These are phyloP conservation scores for Anoura caudifer DNA, from an alignment of 2,113 vertebrate genomes.

Conservation along the genomic window DNA sequence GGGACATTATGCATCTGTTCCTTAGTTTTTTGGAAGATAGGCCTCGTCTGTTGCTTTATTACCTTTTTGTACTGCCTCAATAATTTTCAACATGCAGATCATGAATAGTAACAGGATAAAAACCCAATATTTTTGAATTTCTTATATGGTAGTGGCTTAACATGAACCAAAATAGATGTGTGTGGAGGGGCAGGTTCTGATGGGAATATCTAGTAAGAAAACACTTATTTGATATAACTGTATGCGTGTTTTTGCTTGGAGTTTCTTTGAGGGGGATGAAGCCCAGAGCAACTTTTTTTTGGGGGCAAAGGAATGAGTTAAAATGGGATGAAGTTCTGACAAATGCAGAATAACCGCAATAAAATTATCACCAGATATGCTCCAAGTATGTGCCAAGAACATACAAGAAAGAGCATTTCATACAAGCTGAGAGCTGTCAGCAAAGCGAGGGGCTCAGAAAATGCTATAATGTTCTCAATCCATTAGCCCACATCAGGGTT, in stretches of 20 bases:
- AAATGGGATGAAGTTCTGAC: constrained; percentile 2
- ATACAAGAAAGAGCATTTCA: neutral
- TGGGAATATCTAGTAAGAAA: neutral
- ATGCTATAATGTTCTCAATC: neutral
- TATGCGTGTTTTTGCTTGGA: neutral
- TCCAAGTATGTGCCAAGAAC: neutral
- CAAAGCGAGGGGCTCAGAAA: neutral
- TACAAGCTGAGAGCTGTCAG: neutral
- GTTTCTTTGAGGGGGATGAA: neutral
- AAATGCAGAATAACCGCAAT: neutral
- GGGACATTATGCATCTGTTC: neutral
- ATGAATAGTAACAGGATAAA: neutral
- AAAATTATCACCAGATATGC: neutral
- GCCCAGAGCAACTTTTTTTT: neutral
- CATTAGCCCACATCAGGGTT: neutral
- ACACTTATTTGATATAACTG: neutral
- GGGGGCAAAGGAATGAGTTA: neutral
- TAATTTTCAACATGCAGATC: neutral
- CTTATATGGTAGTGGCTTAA: neutral
- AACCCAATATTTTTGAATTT: neutral
- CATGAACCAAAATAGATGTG: neutral
- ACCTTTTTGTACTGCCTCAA: neutral
- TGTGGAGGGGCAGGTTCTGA: neutral
- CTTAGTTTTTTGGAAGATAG: neutral
- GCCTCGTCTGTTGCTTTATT: neutral